Base-by-base conservation (phyloP, 2,113 vertebrate genomes). In the Egretta garzetta region DNA sequence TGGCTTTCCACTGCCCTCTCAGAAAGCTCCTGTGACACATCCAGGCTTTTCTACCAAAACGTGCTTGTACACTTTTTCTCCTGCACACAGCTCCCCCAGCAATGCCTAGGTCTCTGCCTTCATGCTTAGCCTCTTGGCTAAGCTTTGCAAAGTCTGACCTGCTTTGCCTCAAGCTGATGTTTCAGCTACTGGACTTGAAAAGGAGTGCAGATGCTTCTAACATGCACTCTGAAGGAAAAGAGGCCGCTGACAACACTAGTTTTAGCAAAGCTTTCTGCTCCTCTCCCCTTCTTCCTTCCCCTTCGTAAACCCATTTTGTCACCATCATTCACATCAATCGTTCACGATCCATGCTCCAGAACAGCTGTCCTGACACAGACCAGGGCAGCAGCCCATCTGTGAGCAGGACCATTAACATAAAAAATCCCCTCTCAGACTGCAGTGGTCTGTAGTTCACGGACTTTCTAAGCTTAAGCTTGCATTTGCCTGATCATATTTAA, bases 111-210 rank as follows among this genome's bases (percentile, higher is more conserved):
- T 30, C 47, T 80, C 39, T 50, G 33, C 18, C n/a, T 53, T 94
- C 67, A 62, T 4, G 3, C 28, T 67, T 56, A 60, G 27, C 28
- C 49, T 86, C 73, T 76, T 30, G 12, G 43, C 72, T 75, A 70
- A 77, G n/a, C 63, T 89, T 79, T 88, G 83, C 88, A 95, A 86
- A 84, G 53, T 50, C 91, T 90, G 55, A 83, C 72, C 72, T 94
- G 63, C 67, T 92, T 88, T 86, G 68, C 35, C 23, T 90, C 45
- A 80, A 80, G 50, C 59, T 63, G 37, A 68, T 47, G 10, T 74
- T 80, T 84, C 88, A 95, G n/a, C 62, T 60, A 6, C 60, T 52
- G 73, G 32, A 74, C 27, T 76, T 53, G 62, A 66, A 76, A 93
- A 87, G 33, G 62, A 90, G 76, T 21, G 60, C 39, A 64, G 70